Percentiles rank a stretch among this genome's conserved stretches.
Conservation (phyloP, 1,140 invertebrate genomes). For the Drosophila asahinai region DNA sequence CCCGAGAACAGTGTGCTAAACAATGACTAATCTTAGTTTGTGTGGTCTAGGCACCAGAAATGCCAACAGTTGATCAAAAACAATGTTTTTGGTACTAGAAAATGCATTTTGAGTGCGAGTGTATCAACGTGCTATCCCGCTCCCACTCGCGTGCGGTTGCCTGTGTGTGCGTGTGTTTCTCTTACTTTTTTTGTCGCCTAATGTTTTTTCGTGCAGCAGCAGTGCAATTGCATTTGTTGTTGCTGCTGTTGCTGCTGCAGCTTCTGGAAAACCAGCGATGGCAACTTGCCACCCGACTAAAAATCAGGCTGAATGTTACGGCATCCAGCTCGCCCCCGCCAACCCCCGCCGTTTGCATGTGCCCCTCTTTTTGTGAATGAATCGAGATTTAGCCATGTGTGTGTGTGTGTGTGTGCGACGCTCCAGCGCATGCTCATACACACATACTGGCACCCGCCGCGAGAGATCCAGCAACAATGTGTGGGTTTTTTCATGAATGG, state of each 20-base stretch:
- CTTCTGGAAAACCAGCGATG: slow-evolving; percentile 67
- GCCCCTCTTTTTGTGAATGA: slow-evolving; percentile 79
- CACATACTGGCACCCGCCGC: slow-evolving; percentile 45
- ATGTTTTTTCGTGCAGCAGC: slow-evolving; percentile 63
- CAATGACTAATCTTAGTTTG: slow-evolving; percentile 10
- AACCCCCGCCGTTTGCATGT: slow-evolving; percentile 55
- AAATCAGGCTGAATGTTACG: slow-evolving; percentile 65
- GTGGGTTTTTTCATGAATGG: slow-evolving; percentile 84
- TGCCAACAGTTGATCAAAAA: slow-evolving; percentile 21
- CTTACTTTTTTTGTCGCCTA: slow-evolving; percentile 33
- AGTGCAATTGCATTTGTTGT: slow-evolving; percentile 59
- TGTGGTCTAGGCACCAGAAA: background rate
- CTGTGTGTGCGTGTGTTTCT: slow-evolving; percentile 36
- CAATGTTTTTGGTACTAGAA: slow-evolving; percentile 51
- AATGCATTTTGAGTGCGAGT: slow-evolving; percentile 60
- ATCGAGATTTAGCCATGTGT: slow-evolving; percentile 47
- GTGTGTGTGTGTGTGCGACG: slow-evolving; percentile 53
- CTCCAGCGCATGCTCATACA: slow-evolving; percentile 67
- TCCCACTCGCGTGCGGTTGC: slow-evolving; percentile 50
- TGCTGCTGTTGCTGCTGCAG: slow-evolving; percentile 45
- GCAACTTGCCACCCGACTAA: slow-evolving; percentile 50
- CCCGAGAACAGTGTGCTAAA: slow-evolving; percentile 5
- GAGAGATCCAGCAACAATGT: slow-evolving; percentile 70
- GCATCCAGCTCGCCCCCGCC: slow-evolving; percentile 55
- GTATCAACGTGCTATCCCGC: slow-evolving; percentile 52